Evolutionary conservation across 2,888 invertebrate genomes (phyloP).

Genomic region (Rotaria socialis): DNA sequence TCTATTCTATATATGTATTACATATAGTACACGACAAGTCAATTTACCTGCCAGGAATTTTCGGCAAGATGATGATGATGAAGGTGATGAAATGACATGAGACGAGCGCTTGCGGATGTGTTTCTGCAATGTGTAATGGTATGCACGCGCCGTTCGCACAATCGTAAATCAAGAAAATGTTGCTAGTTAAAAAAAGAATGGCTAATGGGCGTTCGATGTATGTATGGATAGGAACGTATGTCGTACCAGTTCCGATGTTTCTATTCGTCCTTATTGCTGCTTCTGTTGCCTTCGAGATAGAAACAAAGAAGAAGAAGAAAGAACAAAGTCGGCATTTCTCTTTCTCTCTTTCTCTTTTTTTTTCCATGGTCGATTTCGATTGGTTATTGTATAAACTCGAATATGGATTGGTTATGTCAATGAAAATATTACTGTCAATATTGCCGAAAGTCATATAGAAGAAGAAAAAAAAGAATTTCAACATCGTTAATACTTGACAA

Average conservation of each 20-base stretch:
- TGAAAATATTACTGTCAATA: background rate
- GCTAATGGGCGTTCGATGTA: constrained; percentile 17
- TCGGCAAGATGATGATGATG: constrained; percentile 36
- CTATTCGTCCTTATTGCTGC: background rate
- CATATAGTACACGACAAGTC: background rate
- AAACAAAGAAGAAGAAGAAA: background rate
- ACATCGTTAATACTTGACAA: background rate
- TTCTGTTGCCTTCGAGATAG: constrained; percentile 7
- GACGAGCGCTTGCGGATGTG: constrained; percentile 25
- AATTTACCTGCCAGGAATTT: constrained; percentile 37
- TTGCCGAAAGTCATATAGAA: background rate
- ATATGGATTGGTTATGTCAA: background rate
- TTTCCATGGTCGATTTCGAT: background rate
- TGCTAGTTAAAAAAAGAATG: background rate
- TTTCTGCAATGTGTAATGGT: constrained; percentile 13
- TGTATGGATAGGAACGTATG: background rate
- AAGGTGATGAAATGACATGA: constrained; percentile 34
- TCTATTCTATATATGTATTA: background rate
- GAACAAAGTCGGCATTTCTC: background rate
- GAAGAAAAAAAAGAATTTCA: background rate
- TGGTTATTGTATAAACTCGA: background rate
- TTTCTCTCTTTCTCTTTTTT: background rate
- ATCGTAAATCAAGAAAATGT: background rate
- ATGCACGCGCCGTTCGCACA: background rate
- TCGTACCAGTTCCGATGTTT: background rate